Evolutionary conservation across 2,113 vertebrate genomes (phyloP), one percentile per base, ranked within the genome.

Genomic region (Lynx canadensis): DNA sequence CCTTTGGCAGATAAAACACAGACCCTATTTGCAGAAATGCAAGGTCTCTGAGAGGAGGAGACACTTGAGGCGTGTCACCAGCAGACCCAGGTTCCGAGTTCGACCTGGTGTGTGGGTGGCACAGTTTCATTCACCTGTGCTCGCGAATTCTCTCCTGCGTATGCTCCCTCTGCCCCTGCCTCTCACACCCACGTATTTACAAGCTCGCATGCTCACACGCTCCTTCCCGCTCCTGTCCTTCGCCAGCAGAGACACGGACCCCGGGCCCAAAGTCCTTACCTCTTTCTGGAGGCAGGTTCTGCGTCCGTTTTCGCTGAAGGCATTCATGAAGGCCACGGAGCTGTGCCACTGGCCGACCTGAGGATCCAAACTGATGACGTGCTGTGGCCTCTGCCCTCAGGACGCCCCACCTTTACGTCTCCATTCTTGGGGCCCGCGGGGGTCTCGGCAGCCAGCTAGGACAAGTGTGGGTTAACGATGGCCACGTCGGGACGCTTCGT

Each of bases 401-500:
- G 55, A 21, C 10, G 21, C 10, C 60, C 38, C 48, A 4, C 23
- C 66, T 21, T 13, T 10, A 21, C 19, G 25, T 41, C 23, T 9
- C 33, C 63, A 29, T 15, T 14, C 68, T 12, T 21, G 45, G 91
- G 31, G 38, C 25, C 31, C 0, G 2, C 1, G 8, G 31, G 31
- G 41, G 33, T 48, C 83, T 23, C 50, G 16, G 63, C 16, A 29
- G 63, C 31, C 38, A 48, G n/a, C 33, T 23, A 45, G 1, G 23
- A 31, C 10, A 5, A 2, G 38, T 27, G 31, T 1, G 48, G 14
- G 14, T 12, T 33, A 7, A 13, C 45, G 90, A 18, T 6, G 33
- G 27, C 66, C 25, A 2, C 4, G 0, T 2, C 5, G 31, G 5
- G 29, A 11, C 0, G 1, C 55, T 11, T 16, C 1, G 45, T 11